Percentiles rank a stretch among this genome's conserved stretches.
phyloP scores from a whole-genome alignment of 2,113 vertebrate species.

The Cavia porcellus region DNA sequence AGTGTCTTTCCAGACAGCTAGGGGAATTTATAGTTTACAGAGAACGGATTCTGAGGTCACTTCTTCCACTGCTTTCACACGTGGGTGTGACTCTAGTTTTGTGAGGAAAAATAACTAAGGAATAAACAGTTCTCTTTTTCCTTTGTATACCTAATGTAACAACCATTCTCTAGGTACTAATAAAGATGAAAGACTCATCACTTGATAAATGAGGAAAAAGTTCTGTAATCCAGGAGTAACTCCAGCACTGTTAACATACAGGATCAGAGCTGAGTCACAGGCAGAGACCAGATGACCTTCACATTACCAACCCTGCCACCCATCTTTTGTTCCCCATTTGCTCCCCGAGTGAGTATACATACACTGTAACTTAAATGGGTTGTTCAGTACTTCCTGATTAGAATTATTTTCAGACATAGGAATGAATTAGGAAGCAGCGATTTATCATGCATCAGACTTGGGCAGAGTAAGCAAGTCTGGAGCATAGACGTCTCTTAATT shows the following conservation, averaged over 20 bases:
- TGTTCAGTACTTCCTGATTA: background rate
- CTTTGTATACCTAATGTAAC: background rate
- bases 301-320: background rate
- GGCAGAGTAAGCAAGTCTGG: too few relatives aligned
- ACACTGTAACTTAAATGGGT: background rate
- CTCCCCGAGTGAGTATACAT: background rate
- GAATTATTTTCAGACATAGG: too few relatives aligned
- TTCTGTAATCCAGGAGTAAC: background rate
- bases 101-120: slow-evolving; percentile 55
- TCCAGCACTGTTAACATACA: too few relatives aligned
- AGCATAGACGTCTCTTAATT: too few relatives aligned
- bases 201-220: background rate
- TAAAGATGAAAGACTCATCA: background rate
- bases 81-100: background rate
- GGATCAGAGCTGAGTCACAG: background rate
- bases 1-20: background rate
- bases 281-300: background rate
- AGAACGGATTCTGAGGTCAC: background rate
- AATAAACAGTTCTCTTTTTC: background rate
- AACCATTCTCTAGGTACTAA: background rate
- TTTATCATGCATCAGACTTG: too few relatives aligned
- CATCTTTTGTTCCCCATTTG: background rate
- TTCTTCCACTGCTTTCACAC: slow-evolving; percentile 40
- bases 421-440: too few relatives aligned
- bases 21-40: background rate